Evolutionary conservation across 2,888 invertebrate genomes (phyloP).

Genomic region (Ceriagrion tenellum): DNA sequence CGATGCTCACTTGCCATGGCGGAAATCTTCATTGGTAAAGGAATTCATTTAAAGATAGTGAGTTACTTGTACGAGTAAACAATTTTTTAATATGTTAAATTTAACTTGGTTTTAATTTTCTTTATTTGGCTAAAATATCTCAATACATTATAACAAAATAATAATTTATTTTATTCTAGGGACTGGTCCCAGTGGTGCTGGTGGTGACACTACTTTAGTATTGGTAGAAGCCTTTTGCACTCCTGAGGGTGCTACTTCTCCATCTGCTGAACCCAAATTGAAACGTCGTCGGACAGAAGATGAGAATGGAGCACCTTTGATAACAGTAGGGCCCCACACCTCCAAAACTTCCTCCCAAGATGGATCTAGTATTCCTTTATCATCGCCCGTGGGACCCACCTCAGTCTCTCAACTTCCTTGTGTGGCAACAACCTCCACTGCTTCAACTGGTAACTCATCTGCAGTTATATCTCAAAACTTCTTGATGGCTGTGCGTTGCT

Average conservation of each 20-base stretch:
- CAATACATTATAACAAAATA: no score
- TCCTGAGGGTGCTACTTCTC: conserved; percentile 10
- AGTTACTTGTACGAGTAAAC: no score
- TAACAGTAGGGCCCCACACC: conserved; percentile 63
- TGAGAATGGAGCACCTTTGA: conserved; percentile 74
- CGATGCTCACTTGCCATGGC: no score
- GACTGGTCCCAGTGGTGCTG: neutral
- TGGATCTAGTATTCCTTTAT: conserved; percentile 71
- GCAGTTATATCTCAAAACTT: conserved; percentile 82
- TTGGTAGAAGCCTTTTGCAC: conserved; percentile 75
- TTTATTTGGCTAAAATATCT: no score
- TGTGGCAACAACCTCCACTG: neutral
- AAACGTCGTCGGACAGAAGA: conserved; percentile 85
- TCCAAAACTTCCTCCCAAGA: conserved; percentile 70
- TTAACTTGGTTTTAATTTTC: no score
- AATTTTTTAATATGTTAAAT: no score
- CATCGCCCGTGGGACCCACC: conserved; percentile 72
- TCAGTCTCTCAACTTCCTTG: conserved; percentile 71
- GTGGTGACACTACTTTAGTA: conserved; percentile 72
- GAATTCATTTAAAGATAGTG: no score
- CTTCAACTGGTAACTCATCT: neutral
- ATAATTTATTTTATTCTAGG: neutral
- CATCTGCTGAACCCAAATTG: conserved; percentile 78
- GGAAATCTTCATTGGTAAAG: no score
- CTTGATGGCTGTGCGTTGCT: conserved; percentile 90